Evolutionary conservation across 1,140 invertebrate genomes (phyloP), one percentile per base, ranked within the genome.

Genomic region (Stegodyphus mimosarum): DNA sequence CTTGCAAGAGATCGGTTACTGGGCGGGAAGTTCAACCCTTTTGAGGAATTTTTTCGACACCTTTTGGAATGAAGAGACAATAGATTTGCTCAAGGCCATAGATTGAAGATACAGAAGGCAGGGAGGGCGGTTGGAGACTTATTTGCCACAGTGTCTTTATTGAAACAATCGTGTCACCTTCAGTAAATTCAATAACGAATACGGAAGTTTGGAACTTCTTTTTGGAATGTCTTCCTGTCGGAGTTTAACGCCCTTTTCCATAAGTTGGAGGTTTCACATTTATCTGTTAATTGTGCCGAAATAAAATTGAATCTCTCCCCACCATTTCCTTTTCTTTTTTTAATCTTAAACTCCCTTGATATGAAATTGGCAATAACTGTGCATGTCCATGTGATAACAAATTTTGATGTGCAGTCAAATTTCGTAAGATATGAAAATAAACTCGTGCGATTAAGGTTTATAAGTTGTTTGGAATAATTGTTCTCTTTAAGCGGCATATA

Each of bases 31-130:
- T 33, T 5, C 13, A 7, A 15, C 53, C 33, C 48, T 18, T 18
- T 7, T 0, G 7, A 18, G 7, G n/a, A 63, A 9, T 55, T 50
- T 73, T 18, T 49, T 53, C 17, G 73, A n/a, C 55, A 53, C 17
- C 60, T 60, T 80, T 73, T 70, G 49, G 51, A 71, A 71, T 80
- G 67, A 71, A 73, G 79, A 81, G 79, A 81, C 79, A 81, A 81
- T 81, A 70, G 77, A 79, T 69, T 15, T 33, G 17, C 13, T 7
- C 11, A 33, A 13, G 76, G 50, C 4, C 15, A 18, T 5, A 5
- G 49, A 51, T 33, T 64, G n/a, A 67, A 77, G 50, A 15, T 60
- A 0, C 55, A 78, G 63, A 71, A 80, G 67, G 15, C 17, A 48
- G 50, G 52, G 77, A 67, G 13, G 77, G 52, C n/a, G 9, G 10